A percentile compares a stretch with the other conserved stretches of the same genome.
phyloP scores from a whole-genome alignment of 2,888 invertebrate genomes.

The Lycocerus yunnanus region DNA sequence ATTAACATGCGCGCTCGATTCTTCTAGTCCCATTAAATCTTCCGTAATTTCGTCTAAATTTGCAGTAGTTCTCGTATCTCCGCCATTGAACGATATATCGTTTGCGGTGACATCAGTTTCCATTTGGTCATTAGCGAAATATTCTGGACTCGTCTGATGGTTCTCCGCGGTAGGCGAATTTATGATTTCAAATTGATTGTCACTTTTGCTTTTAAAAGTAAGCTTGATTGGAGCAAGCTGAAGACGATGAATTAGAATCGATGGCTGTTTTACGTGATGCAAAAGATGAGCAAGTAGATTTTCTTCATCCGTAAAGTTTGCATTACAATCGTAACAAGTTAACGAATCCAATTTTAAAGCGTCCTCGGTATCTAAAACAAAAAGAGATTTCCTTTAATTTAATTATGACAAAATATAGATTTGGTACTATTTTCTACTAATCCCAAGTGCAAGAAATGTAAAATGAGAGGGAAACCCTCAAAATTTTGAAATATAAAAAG shows the following conservation, averaged over 20 bases:
- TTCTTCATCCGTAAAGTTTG: conserved; percentile 57
- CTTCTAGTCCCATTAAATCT: conserved; percentile 21
- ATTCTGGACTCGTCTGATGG: conserved; percentile 13
- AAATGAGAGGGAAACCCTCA: too few relatives aligned
- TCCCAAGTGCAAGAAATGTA: too few relatives aligned
- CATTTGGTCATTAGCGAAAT: conserved; percentile 55
- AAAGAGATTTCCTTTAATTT: not conserved
- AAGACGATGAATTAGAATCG: conserved; percentile 56
- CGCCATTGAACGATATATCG: conserved; percentile 35
- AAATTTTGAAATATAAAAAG: too few relatives aligned
- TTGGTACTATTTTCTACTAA: too few relatives aligned
- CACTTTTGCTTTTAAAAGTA: conserved; percentile 55
- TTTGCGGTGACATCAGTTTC: conserved; percentile 48
- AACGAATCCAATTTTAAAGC: conserved; percentile 35
- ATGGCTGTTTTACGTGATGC: conserved; percentile 62
- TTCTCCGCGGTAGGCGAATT: conserved; percentile 38
- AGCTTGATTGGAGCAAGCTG: conserved; percentile 58
- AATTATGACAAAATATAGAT: not conserved
- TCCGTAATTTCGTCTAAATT: conserved; percentile 31
- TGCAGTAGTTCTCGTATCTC: conserved; percentile 19
- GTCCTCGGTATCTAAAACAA: conserved; percentile 1
- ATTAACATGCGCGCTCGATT: conserved; percentile 31
- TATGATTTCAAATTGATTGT: conserved; percentile 51
- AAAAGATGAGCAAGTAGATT: conserved; percentile 61
- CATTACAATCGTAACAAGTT: conserved; percentile 60